These are phyloP conservation scores for Clanis bilineata DNA, from an alignment of 2,888 invertebrate genomes.

Conservation along the genomic window DNA sequence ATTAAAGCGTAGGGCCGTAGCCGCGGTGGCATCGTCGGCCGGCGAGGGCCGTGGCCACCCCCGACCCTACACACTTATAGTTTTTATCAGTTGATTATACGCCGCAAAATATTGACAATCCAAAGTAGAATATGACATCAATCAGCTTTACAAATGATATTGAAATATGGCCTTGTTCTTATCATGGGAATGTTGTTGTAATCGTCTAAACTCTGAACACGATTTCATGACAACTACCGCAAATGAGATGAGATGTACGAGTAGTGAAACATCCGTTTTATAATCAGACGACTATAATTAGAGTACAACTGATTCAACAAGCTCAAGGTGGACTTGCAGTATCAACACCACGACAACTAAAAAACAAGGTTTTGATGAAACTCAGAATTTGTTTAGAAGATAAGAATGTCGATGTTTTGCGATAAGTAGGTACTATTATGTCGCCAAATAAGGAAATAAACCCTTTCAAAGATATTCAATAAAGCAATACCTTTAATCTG, in stretches of 20 bases:
- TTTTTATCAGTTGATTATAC: conserved; percentile 52
- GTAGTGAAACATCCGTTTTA: conserved; percentile 6
- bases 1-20: conserved; percentile 56
- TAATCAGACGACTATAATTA: neutral
- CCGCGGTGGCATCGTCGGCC: conserved; percentile 27
- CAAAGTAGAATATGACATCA: neutral
- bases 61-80: conserved; percentile 46
- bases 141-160: neutral
- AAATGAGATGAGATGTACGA: neutral
- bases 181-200: neutral
- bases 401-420: neutral
- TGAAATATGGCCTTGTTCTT: conserved; percentile 9
- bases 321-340: conserved; percentile 1
- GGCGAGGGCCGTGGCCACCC: conserved; percentile 43
- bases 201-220: neutral
- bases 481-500: no score
- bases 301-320: neutral
- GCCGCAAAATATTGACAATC: conserved; percentile 35
- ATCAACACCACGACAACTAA: neutral
- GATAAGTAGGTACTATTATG: neutral
- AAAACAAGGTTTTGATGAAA: neutral
- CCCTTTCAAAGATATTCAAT: neutral
- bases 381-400: neutral
- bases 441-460: neutral
- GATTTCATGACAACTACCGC: conserved; percentile 5